phyloP scores from a whole-genome alignment of 1,140 invertebrate genomes.

The Chymomyza costata region DNA sequence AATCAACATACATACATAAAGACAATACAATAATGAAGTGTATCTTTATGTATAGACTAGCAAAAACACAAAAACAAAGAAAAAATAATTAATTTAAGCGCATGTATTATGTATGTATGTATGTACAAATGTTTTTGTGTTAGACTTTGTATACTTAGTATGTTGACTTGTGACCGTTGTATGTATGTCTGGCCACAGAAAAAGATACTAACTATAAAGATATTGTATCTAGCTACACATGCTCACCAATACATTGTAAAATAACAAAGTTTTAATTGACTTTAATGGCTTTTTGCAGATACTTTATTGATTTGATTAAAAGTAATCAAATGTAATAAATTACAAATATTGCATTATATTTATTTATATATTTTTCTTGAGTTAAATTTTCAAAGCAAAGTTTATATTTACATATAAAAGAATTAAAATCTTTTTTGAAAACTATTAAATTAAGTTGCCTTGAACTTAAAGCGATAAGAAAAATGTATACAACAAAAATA shows the following conservation, averaged over 20 bases:
- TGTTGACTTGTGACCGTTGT: not conserved
- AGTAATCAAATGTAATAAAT: constrained; percentile 34
- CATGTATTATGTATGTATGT: constrained; percentile 9
- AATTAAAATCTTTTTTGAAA: too few species aligned
- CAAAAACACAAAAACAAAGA: constrained; percentile 8
- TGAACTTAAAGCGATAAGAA: too few species aligned
- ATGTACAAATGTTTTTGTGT: not conserved
- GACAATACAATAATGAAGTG: constrained; percentile 44
- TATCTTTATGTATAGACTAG: constrained; percentile 38
- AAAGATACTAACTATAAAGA: too few species aligned
- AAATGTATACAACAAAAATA: too few species aligned
- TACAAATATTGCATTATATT: constrained; percentile 2
- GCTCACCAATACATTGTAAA: constrained; percentile 5
- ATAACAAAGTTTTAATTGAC: constrained; percentile 33
- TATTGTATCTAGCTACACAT: too few species aligned
- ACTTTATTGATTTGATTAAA: constrained; percentile 27
- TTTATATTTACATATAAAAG: constrained; percentile 13
- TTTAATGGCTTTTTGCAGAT: constrained; percentile 16
- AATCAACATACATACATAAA: constrained; percentile 6
- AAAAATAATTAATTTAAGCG: constrained; percentile 41
- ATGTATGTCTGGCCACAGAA: too few species aligned
- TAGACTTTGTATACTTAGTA: constrained; percentile 15
- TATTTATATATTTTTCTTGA: too few species aligned
- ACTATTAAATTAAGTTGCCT: too few species aligned
- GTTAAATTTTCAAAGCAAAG: too few species aligned